Evolutionary conservation across 2,797 vertebrate species (phyloP).

Genomic region (Choloepus didactylus): DNA sequence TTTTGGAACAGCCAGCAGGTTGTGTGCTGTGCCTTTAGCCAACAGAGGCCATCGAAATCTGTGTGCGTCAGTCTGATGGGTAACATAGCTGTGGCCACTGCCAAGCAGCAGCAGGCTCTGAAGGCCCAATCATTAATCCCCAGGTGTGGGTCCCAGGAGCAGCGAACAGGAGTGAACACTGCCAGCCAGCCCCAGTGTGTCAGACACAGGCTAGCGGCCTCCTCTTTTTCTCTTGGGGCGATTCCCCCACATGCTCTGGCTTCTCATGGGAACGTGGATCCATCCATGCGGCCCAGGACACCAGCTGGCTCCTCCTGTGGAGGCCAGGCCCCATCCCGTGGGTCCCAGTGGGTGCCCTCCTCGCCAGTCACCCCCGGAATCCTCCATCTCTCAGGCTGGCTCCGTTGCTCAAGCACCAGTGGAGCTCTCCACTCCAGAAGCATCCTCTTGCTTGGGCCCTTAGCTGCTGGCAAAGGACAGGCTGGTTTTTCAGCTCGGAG

Average conservation of each 20-base stretch:
- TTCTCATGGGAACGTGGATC: not conserved
- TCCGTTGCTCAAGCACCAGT: too few relatives aligned
- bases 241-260: not conserved
- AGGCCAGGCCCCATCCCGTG: not conserved
- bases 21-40: not conserved
- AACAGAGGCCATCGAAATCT: not conserved
- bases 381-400: not conserved
- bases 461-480: not conserved
- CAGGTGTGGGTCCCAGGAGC: not conserved
- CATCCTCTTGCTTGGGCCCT: accelerated
- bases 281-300: not conserved
- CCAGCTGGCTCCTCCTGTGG: not conserved
- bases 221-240: too few relatives aligned
- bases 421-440: accelerated
- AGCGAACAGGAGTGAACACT: not conserved
- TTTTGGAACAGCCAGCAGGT: not conserved
- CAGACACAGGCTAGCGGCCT: accelerated
- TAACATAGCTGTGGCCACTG: not conserved
- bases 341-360: not conserved
- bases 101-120: accelerated
- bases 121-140: too few relatives aligned
- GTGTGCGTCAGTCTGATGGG: not conserved
- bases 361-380: too few relatives aligned
- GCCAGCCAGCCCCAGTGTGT: accelerated
- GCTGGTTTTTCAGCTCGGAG: not conserved